Evolutionary conservation across 2,888 invertebrate genomes (phyloP).

Genomic region (Phlogophora meticulosa): DNA sequence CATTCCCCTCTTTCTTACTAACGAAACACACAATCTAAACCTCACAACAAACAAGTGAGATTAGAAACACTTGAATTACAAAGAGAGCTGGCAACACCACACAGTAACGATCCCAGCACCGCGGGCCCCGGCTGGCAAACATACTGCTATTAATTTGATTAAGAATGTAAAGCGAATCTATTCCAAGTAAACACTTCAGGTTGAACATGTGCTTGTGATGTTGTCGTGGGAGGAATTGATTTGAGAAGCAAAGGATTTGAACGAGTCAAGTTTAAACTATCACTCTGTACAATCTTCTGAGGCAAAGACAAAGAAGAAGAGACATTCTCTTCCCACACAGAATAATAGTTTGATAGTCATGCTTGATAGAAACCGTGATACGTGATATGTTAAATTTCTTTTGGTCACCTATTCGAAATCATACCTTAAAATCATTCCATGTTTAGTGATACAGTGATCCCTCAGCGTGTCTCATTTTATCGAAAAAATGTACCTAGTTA

Average conservation of each 20-base stretch:
- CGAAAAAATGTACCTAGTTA: no score
- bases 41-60: slow-evolving; percentile 43
- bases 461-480: no score
- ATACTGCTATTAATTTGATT: slow-evolving; percentile 56
- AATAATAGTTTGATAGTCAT: no score
- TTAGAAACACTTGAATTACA: slow-evolving; percentile 51
- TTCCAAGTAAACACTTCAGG: slow-evolving; percentile 34
- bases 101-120: slow-evolving; percentile 51
- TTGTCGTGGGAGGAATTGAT: background rate
- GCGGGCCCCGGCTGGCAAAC: slow-evolving; percentile 34
- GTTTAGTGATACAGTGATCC: no score
- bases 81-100: slow-evolving; percentile 37
- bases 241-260: background rate
- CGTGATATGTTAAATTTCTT: no score
- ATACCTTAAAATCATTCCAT: no score
- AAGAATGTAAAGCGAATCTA: slow-evolving; percentile 59
- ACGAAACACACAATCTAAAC: slow-evolving; percentile 25
- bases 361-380: no score
- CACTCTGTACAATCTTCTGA: no score
- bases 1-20: background rate
- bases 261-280: background rate
- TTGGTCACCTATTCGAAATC: no score
- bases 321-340: no score
- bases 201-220: background rate
- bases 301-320: no score